Conservation (phyloP, 2,797 vertebrate genomes). For the Gallirallus australis region DNA sequence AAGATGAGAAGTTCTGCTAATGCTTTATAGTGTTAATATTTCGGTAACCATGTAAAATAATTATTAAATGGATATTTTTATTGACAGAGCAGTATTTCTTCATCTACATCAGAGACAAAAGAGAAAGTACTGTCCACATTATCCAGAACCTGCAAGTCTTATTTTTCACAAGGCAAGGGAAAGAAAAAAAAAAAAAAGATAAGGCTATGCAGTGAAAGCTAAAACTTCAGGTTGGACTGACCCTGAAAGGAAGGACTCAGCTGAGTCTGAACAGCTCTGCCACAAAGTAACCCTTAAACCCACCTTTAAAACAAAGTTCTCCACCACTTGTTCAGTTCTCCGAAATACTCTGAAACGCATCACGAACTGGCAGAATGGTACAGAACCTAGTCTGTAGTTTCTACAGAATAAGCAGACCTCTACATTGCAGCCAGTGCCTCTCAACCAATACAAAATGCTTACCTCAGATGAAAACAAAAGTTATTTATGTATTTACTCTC, state of each 20-base stretch:
- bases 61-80: neutral
- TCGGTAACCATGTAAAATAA: neutral
- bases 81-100: neutral
- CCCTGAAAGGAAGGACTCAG: neutral
- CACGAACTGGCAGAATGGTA: neutral
- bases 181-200: neutral
- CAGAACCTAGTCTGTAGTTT: neutral
- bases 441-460: neutral
- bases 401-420: neutral
- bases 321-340: neutral
- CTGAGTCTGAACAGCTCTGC: neutral
- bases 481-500: neutral
- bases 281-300: neutral
- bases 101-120: neutral
- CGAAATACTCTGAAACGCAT: neutral
- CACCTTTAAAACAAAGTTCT: neutral
- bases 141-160: neutral
- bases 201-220: conserved; percentile 9
- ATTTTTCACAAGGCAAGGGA: neutral
- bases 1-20: neutral
- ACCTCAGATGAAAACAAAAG: neutral
- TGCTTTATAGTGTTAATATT: neutral
- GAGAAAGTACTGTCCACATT: neutral
- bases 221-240: neutral
- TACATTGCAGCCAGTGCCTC: neutral